A percentile compares a stretch with the other conserved stretches of the same genome.
phyloP scores from a whole-genome alignment of 2,797 vertebrate species.

The Pangasius sanitwongsei region DNA sequence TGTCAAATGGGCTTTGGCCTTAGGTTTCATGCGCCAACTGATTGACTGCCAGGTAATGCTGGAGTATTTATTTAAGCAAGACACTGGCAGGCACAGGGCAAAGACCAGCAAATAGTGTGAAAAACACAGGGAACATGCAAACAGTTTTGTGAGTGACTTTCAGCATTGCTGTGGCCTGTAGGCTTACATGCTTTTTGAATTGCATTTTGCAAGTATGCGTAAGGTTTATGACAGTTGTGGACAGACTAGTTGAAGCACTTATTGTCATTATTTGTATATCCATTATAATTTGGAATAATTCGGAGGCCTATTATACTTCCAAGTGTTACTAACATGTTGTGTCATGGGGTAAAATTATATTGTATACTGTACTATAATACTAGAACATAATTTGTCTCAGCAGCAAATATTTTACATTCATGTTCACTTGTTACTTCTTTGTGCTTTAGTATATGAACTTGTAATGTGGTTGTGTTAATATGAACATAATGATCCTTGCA shows the following conservation, averaged over 20 bases:
- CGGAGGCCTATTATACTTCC: too few relatives aligned
- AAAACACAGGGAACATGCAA: conserved; percentile 31
- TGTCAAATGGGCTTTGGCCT: conserved; percentile 49
- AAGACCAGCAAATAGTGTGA: conserved; percentile 40
- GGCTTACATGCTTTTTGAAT: conserved; percentile 1
- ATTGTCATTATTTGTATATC: background rate
- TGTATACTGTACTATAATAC: background rate
- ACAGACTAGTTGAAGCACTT: background rate
- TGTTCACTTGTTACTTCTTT: background rate
- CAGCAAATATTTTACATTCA: background rate
- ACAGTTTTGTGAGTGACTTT: conserved; percentile 13
- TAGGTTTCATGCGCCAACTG: conserved; percentile 11
- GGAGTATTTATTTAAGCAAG: conserved; percentile 43
- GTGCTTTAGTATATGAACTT: background rate
- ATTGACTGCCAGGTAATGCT: conserved; percentile 33
- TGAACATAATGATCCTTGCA: conserved; percentile 12
- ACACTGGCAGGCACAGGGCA: conserved; percentile 20
- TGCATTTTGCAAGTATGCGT: background rate
- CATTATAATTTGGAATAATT: background rate
- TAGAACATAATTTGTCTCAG: background rate
- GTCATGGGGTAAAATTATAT: background rate
- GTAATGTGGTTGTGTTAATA: background rate
- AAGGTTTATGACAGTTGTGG: background rate
- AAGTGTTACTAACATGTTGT: background rate
- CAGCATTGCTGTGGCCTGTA: background rate